Base-by-base conservation (phyloP, 2,797 vertebrate species). In the Otolemur crassicaudatus region DNA sequence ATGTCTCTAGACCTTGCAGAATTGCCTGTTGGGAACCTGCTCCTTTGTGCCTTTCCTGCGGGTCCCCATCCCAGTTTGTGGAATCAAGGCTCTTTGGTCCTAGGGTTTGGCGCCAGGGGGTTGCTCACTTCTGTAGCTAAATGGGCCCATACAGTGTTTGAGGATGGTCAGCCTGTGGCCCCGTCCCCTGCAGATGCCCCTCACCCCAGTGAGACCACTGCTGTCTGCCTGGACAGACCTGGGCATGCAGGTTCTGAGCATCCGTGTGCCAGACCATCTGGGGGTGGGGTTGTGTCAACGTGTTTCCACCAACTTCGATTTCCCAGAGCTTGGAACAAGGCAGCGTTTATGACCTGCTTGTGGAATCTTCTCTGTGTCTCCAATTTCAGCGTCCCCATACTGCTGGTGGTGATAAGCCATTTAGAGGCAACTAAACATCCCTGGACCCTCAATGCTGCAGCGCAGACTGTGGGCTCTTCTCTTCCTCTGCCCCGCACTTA, bases 401-500 rank as follows among this genome's bases (percentile, higher is more conserved):
- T 3, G 49, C 58, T 0, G 1, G 1, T 12, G 72, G 65, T 13
- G 60, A 43, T 1, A 34, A 46, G 40, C 69, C 76, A 2, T 27
- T 70, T 20, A 5, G 70, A 76, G 27, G 76, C 19, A 25, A 20
- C 17, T 22, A 7, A 2, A n/a, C 27, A 0, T 7, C 11, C 20
- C n/a, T 0, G 3, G 16, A 7, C 29, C 49, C 0, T 25, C 2
- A 0, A 1, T 61, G 7, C 1, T 7, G 19, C 12, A 19, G 46
- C 1, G 46, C 25, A 5, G 34, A 37, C 65, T 29, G 0, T 72
- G 31, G 4, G 1, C 56, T 29, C 37, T 37, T 19, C 79, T 34
- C 14, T 0, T 13, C 27, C 2, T 20, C 83, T 6, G 3, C 80
- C 56, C 23, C 5, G 56, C 40, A 27, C 27, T 53, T 31, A 22